These are phyloP conservation scores for Myiotriccus ornatus DNA, from an alignment of 2,797 vertebrate species.

Conservation along the genomic window DNA sequence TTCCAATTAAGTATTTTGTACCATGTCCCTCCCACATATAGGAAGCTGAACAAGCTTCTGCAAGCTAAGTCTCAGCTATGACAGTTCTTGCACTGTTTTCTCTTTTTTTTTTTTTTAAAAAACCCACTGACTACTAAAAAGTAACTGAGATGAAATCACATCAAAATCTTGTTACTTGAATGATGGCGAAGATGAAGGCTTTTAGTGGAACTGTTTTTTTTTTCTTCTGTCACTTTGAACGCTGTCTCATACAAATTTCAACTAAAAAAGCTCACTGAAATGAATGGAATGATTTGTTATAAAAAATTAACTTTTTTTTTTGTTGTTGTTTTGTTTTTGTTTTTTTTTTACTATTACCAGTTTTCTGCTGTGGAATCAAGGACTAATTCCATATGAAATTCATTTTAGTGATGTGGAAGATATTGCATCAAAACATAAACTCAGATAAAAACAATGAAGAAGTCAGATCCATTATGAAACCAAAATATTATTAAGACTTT, in stretches of 20 bases:
- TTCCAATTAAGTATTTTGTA: slow-evolving; percentile 54
- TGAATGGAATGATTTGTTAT: slow-evolving; percentile 29
- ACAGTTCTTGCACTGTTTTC: not conserved
- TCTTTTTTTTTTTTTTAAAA: not conserved
- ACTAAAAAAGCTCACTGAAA: slow-evolving; percentile 31
- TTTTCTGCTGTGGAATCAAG: not conserved
- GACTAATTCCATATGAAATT: not conserved
- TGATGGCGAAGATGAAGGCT: not conserved
- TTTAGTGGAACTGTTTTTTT: not conserved
- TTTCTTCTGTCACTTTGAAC: not conserved
- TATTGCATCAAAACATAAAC: not conserved
- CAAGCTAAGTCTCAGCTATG: slow-evolving; percentile 8
- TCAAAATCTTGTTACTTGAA: slow-evolving; percentile 19
- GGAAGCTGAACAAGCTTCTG: slow-evolving; percentile 38
- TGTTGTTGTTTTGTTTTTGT: not conserved
- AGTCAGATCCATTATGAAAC: not conserved
- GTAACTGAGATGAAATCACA: not conserved
- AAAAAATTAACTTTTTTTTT: slow-evolving; percentile 38
- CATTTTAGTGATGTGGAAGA: not conserved
- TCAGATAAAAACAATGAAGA: not conserved
- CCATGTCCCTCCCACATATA: not conserved
- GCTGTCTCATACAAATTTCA: not conserved
- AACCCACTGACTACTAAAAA: not conserved
- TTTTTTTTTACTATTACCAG: not conserved
- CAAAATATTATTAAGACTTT: not conserved